Percentiles rank a stretch among this genome's conserved stretches.
These are phyloP conservation scores for Cervus canadensis DNA, from an alignment of 2,113 vertebrate genomes.

Conservation along the genomic window DNA sequence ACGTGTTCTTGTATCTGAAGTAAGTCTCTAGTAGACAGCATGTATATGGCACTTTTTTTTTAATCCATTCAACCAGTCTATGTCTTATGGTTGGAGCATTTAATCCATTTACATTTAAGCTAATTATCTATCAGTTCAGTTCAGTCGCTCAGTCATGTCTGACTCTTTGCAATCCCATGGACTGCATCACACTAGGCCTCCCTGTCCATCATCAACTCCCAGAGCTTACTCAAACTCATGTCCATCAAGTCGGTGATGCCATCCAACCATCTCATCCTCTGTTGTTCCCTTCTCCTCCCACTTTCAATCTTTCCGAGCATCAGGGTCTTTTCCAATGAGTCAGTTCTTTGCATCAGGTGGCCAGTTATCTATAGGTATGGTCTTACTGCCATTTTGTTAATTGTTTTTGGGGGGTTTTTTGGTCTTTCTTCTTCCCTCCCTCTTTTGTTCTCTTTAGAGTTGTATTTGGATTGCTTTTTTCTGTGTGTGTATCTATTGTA, in stretches of 20 bases:
- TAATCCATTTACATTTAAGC: not conserved
- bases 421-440: not conserved
- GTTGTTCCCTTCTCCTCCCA: not conserved
- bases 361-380: not conserved
- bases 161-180: not conserved
- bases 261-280: not conserved
- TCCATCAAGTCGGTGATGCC: not conserved
- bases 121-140: not conserved
- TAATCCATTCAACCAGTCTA: not conserved
- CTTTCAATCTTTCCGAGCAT: not conserved
- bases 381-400: not conserved
- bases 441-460: not conserved
- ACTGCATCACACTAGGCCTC: not conserved
- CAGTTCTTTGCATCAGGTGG: not conserved
- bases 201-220: not conserved
- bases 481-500: not conserved
- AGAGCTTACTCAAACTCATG: not conserved
- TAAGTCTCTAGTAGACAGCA: not conserved
- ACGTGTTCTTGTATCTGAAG: not conserved
- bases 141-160: not conserved
- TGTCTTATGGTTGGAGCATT: not conserved
- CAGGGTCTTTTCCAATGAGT: not conserved
- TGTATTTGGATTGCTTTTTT: not conserved
- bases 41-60: not conserved
- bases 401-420: not conserved